Percentiles rank a stretch among this genome's conserved stretches.
These are phyloP conservation scores for Aplochiton taeniatus DNA, from an alignment of 2,797 vertebrate genomes.

Conservation along the genomic window DNA sequence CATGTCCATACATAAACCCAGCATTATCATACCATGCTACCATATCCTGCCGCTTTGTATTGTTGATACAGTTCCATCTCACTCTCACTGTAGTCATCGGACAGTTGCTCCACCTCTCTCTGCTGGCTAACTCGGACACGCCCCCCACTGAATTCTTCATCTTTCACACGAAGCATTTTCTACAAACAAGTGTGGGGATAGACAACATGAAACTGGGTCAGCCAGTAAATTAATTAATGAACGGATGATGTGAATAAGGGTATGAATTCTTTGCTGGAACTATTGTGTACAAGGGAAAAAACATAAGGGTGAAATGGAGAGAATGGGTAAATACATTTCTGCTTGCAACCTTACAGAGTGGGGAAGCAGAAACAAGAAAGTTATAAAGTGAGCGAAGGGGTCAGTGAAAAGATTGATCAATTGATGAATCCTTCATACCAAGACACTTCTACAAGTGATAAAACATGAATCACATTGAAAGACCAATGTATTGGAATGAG, in stretches of 20 bases:
- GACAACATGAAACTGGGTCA: neutral
- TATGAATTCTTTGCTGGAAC: too few relatives aligned
- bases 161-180: constrained; percentile 89
- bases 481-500: too few relatives aligned
- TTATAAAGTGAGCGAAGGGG: too few relatives aligned
- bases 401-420: too few relatives aligned
- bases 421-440: too few relatives aligned
- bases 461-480: too few relatives aligned
- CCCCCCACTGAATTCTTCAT: constrained; percentile 73
- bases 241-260: neutral
- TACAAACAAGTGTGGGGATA: constrained; percentile 40
- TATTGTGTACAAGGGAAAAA: too few relatives aligned
- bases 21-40: constrained; percentile 64
- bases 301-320: too few relatives aligned
- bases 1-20: neutral
- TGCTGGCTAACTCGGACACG: constrained; percentile 72
- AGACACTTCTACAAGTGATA: too few relatives aligned
- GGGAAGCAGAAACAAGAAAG: too few relatives aligned
- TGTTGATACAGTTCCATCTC: constrained; percentile 88
- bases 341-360: too few relatives aligned
- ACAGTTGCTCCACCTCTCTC: constrained; percentile 73
- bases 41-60: constrained; percentile 83
- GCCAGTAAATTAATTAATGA: neutral
- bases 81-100: constrained; percentile 82
- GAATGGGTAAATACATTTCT: too few relatives aligned